Evolutionary conservation across 1,140 invertebrate species (phyloP).

Genomic region (Portunus trituberculatus): DNA sequence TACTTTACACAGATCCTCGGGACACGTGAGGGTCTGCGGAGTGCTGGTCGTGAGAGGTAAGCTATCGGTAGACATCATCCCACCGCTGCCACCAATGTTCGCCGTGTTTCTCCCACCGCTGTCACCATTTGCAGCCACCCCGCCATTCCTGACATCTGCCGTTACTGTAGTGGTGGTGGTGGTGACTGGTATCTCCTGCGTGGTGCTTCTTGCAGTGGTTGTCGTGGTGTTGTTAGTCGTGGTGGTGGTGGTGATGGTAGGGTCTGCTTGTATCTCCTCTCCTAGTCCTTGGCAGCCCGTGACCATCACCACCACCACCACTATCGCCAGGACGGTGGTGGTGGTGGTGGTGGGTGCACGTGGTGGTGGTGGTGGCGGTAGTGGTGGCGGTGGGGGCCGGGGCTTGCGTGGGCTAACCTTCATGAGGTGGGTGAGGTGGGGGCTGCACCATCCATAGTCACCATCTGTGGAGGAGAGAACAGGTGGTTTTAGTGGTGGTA

Average conservation of each 20-base stretch:
- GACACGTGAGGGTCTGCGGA: neutral
- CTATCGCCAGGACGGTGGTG: constrained; percentile 32
- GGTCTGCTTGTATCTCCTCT: neutral
- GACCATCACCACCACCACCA: constrained; percentile 36
- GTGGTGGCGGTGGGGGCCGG: constrained; percentile 27
- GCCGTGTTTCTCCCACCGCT: neutral
- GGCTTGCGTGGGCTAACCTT: neutral
- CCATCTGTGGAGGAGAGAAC: constrained; percentile 29
- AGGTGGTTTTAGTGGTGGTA: too few species aligned
- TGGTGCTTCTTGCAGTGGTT: neutral
- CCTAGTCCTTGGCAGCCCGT: neutral
- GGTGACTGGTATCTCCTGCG: neutral
- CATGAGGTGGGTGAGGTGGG: neutral
- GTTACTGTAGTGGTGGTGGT: neutral
- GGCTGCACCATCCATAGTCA: constrained; percentile 23
- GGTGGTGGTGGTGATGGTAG: constrained; percentile 24
- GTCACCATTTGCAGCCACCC: too few species aligned
- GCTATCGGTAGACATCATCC: neutral
- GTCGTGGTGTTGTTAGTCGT: neutral
- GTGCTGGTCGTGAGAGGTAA: neutral
- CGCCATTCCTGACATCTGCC: neutral
- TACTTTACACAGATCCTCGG: constrained; percentile 55
- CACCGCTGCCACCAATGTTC: neutral
- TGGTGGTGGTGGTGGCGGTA: neutral
- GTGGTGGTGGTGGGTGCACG: neutral